A percentile compares a stretch with the other conserved stretches of the same genome.
Evolutionary conservation across 2,888 invertebrate species (phyloP).

Genomic region (Cephus pulcher): DNA sequence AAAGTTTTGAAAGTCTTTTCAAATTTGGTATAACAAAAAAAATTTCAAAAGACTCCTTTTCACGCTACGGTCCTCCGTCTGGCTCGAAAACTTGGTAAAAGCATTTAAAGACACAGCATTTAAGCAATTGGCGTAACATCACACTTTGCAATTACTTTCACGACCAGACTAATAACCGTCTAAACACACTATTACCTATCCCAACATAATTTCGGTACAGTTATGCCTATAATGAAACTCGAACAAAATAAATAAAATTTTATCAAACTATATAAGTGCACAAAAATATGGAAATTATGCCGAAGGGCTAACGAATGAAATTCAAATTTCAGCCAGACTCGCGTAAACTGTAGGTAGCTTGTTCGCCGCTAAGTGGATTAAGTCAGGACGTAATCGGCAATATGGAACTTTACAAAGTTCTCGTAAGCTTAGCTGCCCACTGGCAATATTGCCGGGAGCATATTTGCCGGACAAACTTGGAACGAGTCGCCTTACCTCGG

Average conservation of each 20-base stretch:
- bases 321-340: not conserved
- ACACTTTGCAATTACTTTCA: not conserved
- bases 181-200: too few species aligned
- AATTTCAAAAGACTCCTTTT: not conserved
- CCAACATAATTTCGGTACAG: not conserved
- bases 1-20: not conserved
- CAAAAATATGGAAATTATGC: not conserved
- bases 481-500: not conserved
- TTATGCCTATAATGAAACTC: not conserved
- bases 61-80: not conserved
- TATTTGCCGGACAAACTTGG: constrained; percentile 7
- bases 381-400: not conserved
- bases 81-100: not conserved
- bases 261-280: not conserved
- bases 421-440: not conserved
- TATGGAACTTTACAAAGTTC: constrained; percentile 1
- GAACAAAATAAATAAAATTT: not conserved
- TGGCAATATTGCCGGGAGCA: constrained; percentile 1
- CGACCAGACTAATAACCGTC: too few species aligned
- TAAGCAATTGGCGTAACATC: not conserved
- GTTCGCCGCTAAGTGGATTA: constrained; percentile 1
- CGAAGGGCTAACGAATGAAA: not conserved
- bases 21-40: not conserved
- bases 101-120: not conserved
- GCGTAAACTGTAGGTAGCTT: not conserved